Evolutionary conservation across 2,888 invertebrate species (phyloP).

Genomic region (Boloria selene): DNA sequence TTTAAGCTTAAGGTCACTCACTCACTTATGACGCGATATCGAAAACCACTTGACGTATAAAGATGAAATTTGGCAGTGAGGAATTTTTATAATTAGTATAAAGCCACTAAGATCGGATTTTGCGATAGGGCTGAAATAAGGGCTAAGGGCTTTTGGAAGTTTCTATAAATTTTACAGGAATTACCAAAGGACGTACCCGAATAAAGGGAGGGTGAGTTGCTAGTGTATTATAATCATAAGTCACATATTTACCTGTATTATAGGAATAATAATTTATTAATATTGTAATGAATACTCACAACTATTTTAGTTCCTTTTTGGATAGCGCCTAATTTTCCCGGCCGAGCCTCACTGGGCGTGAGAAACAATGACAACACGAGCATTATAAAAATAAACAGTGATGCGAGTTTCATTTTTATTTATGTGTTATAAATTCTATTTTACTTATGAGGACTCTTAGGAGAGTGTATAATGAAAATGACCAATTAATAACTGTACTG

Average conservation of each 20-base stretch:
- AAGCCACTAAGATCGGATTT: too few species aligned
- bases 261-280: neutral
- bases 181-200: too few species aligned
- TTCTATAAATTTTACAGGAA: too few species aligned
- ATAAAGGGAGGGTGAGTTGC: too few species aligned
- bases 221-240: too few species aligned
- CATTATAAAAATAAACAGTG: slow-evolving; percentile 35
- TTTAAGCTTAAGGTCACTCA: too few species aligned
- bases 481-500: slow-evolving; percentile 6
- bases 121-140: too few species aligned
- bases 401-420: slow-evolving; percentile 39
- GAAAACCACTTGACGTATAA: too few species aligned
- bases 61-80: too few species aligned
- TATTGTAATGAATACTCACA: slow-evolving; percentile 45
- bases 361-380: slow-evolving; percentile 31
- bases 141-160: too few species aligned
- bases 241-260: neutral
- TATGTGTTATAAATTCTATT: neutral
- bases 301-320: slow-evolving; percentile 51
- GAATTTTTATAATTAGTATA: too few species aligned
- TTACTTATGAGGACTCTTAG: neutral
- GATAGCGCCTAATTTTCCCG: slow-evolving; percentile 50
- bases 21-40: too few species aligned
- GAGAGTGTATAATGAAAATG: slow-evolving; percentile 9
- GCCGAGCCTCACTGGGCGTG: slow-evolving; percentile 44